Evolutionary conservation across 2,797 vertebrate species (phyloP).

Genomic region (Neosilurus mollespiculum): DNA sequence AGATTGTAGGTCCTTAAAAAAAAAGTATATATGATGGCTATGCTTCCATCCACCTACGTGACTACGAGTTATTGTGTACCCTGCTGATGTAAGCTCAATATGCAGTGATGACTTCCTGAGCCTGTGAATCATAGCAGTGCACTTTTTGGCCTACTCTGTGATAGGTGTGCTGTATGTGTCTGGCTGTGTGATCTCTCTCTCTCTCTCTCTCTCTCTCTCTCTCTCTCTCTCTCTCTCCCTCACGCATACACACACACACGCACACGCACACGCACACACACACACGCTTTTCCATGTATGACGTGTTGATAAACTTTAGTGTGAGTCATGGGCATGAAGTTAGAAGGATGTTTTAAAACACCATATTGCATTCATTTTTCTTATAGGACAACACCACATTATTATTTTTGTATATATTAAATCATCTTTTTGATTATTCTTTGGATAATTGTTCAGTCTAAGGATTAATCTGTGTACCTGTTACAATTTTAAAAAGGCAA

Average conservation of each 20-base stretch:
- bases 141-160: constrained; percentile 45
- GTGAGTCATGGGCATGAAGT: constrained; percentile 29
- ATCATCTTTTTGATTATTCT: not conserved
- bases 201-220: no score
- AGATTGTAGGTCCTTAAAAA: not conserved
- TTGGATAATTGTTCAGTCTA: not conserved
- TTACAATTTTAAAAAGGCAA: not conserved
- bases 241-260: not conserved
- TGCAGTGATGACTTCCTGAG: constrained; percentile 41
- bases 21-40: constrained; percentile 32
- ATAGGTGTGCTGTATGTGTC: constrained; percentile 34
- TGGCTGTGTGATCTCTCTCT: constrained; percentile 8
- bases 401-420: not conserved
- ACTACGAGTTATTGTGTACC: constrained; percentile 43
- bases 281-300: not conserved
- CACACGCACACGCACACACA: not conserved
- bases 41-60: constrained; percentile 45
- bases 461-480: not conserved
- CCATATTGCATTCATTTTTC: not conserved
- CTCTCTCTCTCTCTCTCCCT: no score
- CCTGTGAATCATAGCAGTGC: constrained; percentile 48
- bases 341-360: not conserved
- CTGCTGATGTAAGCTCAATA: constrained; percentile 50
- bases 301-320: constrained; percentile 28
- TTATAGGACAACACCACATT: not conserved